Base-by-base conservation (phyloP, 2,888 invertebrate species). In the Drosophila fungiperda region DNA sequence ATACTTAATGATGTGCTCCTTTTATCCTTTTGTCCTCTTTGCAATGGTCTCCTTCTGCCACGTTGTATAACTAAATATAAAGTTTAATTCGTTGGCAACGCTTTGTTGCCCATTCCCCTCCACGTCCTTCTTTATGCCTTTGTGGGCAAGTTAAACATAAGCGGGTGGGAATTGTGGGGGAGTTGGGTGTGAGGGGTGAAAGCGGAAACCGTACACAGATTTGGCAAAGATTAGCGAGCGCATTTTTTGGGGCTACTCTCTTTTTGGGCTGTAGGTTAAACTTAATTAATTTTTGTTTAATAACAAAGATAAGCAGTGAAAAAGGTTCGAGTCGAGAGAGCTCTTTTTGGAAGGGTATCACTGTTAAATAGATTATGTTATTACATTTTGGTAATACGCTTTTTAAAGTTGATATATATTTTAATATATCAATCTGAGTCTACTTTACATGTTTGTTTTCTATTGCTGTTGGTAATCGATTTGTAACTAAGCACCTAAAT, bases 201-300 rank as follows among this genome's bases (percentile, higher is more conserved):
- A 20, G 17, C n/a, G 12, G n/a, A 4, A 23, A 45, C 45, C 23
- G 49, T 29, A 40, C 65, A 63, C 55, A 71, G 73, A 78, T 84
- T 75, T 74, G 62, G 66, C 68, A 76, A 73, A 71, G 80, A 87
- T 87, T 87, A 84, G 87, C 67, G 70, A 60, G 17, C 55, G 29
- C 67, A 68, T 74, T 78, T 45, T 50, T 66, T 50, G 72, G 49
- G 83, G 84, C 59, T 68, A 23, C 32, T 50, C 60, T 66, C 61
- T 78, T 69, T 69, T 87, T 82, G 64, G 59, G 33, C 23, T 32
- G 40, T 36, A 49, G 62, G 68, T 68, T 70, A 48, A 68, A 76
- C 76, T 78, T 78, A 87, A 87, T 84, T 87, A 82, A 87, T 76
- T 80, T 82, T 73, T n/a, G n/a, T 38, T 38, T n/a, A 26, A 12